Evolutionary conservation across 1,140 invertebrate species (phyloP).

Genomic region (Drosophila leontia): DNA sequence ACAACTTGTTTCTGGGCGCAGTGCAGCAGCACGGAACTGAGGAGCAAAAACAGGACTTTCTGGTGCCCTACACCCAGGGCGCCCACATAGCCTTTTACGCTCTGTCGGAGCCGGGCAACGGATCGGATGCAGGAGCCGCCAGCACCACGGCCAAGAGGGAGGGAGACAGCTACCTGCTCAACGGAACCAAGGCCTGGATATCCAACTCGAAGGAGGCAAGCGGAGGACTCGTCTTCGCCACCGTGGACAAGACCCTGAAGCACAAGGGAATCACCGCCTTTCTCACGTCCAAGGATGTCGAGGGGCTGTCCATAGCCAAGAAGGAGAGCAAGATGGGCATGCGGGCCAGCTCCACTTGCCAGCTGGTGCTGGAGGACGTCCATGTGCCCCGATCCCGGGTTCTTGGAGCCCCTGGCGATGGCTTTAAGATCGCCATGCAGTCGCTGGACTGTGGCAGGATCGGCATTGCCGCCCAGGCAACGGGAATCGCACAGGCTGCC

Average conservation of each 20-base stretch:
- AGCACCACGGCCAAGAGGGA: slow-evolving; percentile 91
- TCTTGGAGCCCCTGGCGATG: slow-evolving; percentile 90
- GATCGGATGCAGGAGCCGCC: slow-evolving; percentile 97
- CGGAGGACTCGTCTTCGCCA: slow-evolving; percentile 94
- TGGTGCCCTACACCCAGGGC: slow-evolving; percentile 91
- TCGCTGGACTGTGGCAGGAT: slow-evolving; percentile 94
- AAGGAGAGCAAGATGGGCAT: slow-evolving; percentile 98
- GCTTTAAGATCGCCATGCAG: slow-evolving; percentile 99
- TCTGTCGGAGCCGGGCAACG: slow-evolving; percentile 92
- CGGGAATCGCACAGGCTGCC: slow-evolving; percentile 96
- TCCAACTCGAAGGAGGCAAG: slow-evolving; percentile 97
- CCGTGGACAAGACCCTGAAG: slow-evolving; percentile 95
- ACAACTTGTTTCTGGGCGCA: slow-evolving; percentile 95
- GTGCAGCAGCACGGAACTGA: slow-evolving; percentile 92
- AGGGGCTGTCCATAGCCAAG: slow-evolving; percentile 92
- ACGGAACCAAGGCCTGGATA: slow-evolving; percentile 98
- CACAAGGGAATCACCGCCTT: slow-evolving; percentile 97
- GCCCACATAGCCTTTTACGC: slow-evolving; percentile 91
- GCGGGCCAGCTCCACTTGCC: slow-evolving; percentile 95
- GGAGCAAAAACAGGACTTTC: slow-evolving; percentile 92
- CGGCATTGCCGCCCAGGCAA: slow-evolving; percentile 94
- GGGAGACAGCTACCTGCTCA: slow-evolving; percentile 90
- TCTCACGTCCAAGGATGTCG: slow-evolving; percentile 92
- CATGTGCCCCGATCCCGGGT: slow-evolving; percentile 91
- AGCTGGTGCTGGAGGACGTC: slow-evolving; percentile 96